phyloP scores from a whole-genome alignment of 30 jellyfish, hydroid and myxozoan genomes.

The Haliclystus octoradiatus region DNA sequence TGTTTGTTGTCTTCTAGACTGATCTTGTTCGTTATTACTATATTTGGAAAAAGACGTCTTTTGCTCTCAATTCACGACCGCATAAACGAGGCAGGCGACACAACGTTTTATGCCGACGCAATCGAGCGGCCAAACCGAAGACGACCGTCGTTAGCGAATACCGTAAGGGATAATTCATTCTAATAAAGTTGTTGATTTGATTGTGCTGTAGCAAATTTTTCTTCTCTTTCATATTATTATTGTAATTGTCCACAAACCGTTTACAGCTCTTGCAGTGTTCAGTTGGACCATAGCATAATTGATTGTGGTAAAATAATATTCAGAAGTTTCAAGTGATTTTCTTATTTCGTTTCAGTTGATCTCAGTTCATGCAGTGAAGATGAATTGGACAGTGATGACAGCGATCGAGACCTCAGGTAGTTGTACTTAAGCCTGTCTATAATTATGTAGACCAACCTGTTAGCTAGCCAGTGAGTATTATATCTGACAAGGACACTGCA shows the following conservation, averaged over 20 bases:
- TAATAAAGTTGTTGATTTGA: no score
- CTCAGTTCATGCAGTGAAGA: conserved; percentile 96
- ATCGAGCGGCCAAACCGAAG: conserved; percentile 87
- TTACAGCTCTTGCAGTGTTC: neutral
- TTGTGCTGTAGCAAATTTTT: no score
- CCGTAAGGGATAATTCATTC: conserved; percentile 33
- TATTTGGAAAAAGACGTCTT: conserved; percentile 91
- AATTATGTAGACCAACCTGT: no score
- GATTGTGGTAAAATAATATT: neutral
- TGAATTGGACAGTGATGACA: conserved; percentile 91
- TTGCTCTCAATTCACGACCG: conserved; percentile 88
- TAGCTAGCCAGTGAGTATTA: no score
- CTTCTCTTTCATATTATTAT: no score
- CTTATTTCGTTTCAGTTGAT: conserved; percentile 51
- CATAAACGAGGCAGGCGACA: conserved; percentile 97
- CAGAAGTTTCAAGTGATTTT: neutral
- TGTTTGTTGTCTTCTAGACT: conserved; percentile 26
- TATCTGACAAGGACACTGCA: no score
- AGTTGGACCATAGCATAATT: neutral
- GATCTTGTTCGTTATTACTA: conserved; percentile 86
- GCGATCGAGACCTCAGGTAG: conserved; percentile 90
- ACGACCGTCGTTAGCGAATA: conserved; percentile 75
- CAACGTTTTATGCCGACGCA: conserved; percentile 80
- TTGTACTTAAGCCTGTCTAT: neutral
- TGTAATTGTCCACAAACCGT: no score